Percentiles rank a stretch among this genome's conserved stretches.
phyloP scores from a whole-genome alignment of 2,797 vertebrate genomes.

The Parambassis ranga region DNA sequence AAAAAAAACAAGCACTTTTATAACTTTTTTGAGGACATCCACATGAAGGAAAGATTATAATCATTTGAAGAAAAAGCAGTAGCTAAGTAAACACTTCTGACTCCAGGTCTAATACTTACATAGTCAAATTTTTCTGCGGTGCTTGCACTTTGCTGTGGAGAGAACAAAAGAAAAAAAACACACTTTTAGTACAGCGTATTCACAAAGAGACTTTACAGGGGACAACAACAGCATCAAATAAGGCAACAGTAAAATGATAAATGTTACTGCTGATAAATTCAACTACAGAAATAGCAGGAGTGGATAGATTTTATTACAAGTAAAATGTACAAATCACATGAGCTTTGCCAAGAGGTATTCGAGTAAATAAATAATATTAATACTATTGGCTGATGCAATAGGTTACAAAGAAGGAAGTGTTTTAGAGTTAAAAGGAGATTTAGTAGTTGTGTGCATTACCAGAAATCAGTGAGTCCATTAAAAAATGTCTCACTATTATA shows the following conservation, averaged over 20 bases:
- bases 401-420: conserved; percentile 42
- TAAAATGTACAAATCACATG: conserved; percentile 30
- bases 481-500: conserved; percentile 10
- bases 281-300: conserved; percentile 50
- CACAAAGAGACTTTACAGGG: neutral
- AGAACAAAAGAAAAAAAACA: conserved; percentile 25
- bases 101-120: conserved; percentile 81
- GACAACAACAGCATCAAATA: conserved; percentile 28
- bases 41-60: no score
- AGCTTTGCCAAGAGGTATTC: conserved; percentile 35
- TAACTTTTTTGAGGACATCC: no score
- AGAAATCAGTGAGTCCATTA: conserved; percentile 17
- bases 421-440: conserved; percentile 40
- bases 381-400: conserved; percentile 31
- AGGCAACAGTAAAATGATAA: conserved; percentile 23
- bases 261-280: conserved; percentile 40
- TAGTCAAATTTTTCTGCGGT: conserved; percentile 99
- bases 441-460: conserved; percentile 43
- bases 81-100: neutral
- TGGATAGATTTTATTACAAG: conserved; percentile 31
- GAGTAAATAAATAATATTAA: conserved; percentile 29
- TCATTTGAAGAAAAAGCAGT: no score
- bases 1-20: no score
- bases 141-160: conserved; percentile 88
- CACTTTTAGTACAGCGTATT: conserved; percentile 24